phyloP scores from a whole-genome alignment of 2,113 vertebrate species.

The Hiodon tergisus region DNA sequence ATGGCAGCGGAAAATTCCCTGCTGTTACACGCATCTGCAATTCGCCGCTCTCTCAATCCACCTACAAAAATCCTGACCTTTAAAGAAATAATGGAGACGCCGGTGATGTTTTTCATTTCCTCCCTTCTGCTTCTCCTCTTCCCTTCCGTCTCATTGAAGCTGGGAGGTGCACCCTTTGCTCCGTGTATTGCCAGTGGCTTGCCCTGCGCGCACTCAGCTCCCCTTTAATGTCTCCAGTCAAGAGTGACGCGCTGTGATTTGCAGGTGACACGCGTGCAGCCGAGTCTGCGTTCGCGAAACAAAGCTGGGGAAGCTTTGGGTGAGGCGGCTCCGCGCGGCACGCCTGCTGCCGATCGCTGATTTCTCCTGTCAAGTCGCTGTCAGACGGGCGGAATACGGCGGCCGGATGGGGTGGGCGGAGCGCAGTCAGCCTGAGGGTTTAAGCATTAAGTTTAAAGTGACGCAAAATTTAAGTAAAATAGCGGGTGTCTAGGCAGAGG shows the following conservation, averaged over 20 bases:
- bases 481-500: too few relatives aligned
- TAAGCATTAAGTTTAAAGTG: too few relatives aligned
- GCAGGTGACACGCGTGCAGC: constrained; percentile 85
- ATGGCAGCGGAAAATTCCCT: constrained; percentile 96
- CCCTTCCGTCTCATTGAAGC: constrained; percentile 77
- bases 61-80: constrained; percentile 95
- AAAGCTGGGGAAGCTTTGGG: constrained; percentile 62
- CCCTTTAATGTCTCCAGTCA: constrained; percentile 86
- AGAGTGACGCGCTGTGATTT: constrained; percentile 88
- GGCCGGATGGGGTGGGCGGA: too few relatives aligned
- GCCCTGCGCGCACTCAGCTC: constrained; percentile 83
- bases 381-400: too few relatives aligned
- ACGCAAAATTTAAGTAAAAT: too few relatives aligned
- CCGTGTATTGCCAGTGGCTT: constrained; percentile 76
- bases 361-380: too few relatives aligned
- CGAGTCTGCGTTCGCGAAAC: constrained; percentile 78
- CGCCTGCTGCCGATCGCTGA: background rate
- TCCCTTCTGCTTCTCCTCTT: constrained; percentile 41
- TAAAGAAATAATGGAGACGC: constrained; percentile 91
- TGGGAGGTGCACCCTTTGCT: constrained; percentile 84
- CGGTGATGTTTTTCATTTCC: constrained; percentile 54
- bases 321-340: constrained; percentile 55
- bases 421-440: too few relatives aligned
- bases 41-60: constrained; percentile 78
- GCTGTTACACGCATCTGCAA: constrained; percentile 93